Conservation (phyloP, 2,113 vertebrate species). For the Pseudopodoces humilis region DNA sequence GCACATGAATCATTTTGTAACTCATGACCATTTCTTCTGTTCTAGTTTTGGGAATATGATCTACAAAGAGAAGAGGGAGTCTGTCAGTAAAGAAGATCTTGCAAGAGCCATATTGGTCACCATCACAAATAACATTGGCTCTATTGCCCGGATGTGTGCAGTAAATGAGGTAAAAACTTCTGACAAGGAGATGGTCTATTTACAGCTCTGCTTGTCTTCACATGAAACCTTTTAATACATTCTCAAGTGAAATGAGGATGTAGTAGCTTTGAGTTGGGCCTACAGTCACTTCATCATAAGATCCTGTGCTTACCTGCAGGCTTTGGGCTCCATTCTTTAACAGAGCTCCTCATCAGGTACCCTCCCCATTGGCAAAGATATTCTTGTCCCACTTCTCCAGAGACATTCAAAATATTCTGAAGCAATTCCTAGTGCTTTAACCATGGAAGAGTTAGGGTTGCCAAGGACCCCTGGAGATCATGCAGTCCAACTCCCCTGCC, state of each 20-base stretch:
- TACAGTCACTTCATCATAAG: not conserved
- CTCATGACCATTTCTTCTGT: not conserved
- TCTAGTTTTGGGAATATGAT: conserved; percentile 86
- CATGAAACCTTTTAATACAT: not conserved
- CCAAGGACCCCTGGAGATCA: not conserved
- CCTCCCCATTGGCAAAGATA: not conserved
- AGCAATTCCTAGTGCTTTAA: not conserved
- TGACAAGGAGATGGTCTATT: not conserved
- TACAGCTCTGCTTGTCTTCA: not conserved
- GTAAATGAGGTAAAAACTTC: conserved; percentile 79
- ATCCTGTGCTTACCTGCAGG: not conserved
- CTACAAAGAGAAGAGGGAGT: conserved; percentile 82
- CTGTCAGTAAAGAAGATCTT: conserved; percentile 83
- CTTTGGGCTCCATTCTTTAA: not conserved
- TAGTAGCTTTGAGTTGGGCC: not conserved
- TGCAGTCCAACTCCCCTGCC: not conserved
- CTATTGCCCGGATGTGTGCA: conserved; percentile 83
- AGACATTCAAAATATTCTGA: not conserved
- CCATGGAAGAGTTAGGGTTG: not conserved
- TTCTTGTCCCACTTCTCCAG: not conserved
- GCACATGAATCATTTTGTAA: not conserved
- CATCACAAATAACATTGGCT: conserved; percentile 84
- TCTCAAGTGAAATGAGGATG: not conserved
- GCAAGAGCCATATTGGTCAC: conserved; percentile 83
- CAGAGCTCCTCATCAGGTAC: not conserved